phyloP scores from a whole-genome alignment of 1,140 invertebrate genomes.

The Trachymyrmex septentrionalis region DNA sequence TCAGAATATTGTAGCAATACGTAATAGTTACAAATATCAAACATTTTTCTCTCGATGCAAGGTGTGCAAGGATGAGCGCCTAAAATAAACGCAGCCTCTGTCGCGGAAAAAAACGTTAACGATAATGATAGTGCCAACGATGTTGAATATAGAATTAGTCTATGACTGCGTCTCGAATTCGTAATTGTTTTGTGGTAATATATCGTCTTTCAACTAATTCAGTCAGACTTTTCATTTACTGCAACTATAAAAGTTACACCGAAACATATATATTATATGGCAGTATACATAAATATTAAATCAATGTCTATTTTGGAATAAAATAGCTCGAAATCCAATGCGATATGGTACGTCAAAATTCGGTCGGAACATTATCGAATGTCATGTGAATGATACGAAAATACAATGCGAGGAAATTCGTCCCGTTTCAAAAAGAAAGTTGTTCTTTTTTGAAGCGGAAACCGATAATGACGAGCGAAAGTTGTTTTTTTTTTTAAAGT shows the following conservation, averaged over 20 bases:
- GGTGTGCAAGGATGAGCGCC: too few species aligned
- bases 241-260: not conserved
- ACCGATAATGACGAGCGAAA: not conserved
- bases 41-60: too few species aligned
- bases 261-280: not conserved
- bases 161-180: too few species aligned
- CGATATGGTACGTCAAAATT: not conserved
- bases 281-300: slow-evolving; percentile 8
- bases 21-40: too few species aligned
- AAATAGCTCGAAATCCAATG: slow-evolving; percentile 28
- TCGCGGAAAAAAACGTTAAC: not conserved
- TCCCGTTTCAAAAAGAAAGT: not conserved
- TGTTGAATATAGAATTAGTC: not conserved
- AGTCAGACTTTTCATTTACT: not conserved
- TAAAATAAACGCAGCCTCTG: too few species aligned
- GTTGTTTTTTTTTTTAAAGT: too few species aligned
- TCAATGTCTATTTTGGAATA: slow-evolving; percentile 34
- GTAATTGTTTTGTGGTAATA: not conserved
- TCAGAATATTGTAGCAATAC: too few species aligned
- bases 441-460: too few species aligned
- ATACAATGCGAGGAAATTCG: slow-evolving; percentile 17
- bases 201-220: not conserved
- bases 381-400: not conserved
- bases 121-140: not conserved
- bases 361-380: slow-evolving; percentile 23